Evolutionary conservation across 2,888 invertebrate species (phyloP).

Genomic region (Cenopis cana): DNA sequence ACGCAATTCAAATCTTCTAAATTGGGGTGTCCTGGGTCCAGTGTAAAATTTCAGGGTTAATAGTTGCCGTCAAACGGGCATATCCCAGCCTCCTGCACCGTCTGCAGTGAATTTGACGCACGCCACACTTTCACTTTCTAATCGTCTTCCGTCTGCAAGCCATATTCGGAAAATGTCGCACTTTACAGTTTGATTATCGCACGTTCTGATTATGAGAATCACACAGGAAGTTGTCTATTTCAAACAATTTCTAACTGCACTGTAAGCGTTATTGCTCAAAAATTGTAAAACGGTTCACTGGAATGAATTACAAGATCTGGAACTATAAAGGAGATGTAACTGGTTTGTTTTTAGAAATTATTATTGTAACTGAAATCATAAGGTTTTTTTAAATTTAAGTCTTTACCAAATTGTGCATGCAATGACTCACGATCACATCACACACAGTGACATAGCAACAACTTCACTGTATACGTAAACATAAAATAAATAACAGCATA

Average conservation of each 20-base stretch:
- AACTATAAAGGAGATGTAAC: constrained; percentile 65
- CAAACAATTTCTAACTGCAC: constrained; percentile 62
- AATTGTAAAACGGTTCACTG: constrained; percentile 61
- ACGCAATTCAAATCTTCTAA: neutral
- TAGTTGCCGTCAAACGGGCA: neutral
- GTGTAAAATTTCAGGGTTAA: neutral
- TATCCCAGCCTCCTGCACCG: constrained; percentile 3
- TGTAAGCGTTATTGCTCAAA: constrained; percentile 63
- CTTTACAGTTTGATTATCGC: constrained; percentile 28
- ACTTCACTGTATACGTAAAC: neutral
- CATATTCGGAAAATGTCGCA: constrained; percentile 40
- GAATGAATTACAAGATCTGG: constrained; percentile 65
- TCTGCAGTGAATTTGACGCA: constrained; percentile 44
- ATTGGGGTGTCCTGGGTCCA: neutral
- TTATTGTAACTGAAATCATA: constrained; percentile 1
- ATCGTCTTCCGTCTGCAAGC: constrained; percentile 35
- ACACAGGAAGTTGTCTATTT: constrained; percentile 48
- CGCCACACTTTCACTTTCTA: constrained; percentile 54
- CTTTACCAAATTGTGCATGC: constrained; percentile 11
- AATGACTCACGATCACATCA: constrained; percentile 61
- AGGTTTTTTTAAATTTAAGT: neutral
- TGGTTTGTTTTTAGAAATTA: constrained; percentile 65
- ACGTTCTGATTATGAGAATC: constrained; percentile 30
- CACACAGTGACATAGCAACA: constrained; percentile 47
- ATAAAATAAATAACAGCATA: constrained; percentile 4